Evolutionary conservation across 2,888 invertebrate species (phyloP).

Genomic region (Lymantria monacha): DNA sequence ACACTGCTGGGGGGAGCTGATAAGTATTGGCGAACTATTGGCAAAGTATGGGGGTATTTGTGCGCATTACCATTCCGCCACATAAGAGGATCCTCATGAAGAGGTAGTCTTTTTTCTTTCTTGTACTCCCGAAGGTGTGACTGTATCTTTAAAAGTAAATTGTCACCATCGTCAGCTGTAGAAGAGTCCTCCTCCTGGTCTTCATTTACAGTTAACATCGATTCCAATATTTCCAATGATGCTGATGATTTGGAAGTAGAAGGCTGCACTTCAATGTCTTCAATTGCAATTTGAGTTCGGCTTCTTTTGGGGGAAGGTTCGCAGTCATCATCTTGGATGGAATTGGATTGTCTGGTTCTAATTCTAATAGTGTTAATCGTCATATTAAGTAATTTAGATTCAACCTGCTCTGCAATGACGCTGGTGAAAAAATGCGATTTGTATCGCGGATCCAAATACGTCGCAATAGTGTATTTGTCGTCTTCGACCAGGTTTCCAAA

Average conservation of each 20-base stretch:
- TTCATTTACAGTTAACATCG: constrained; percentile 21
- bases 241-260: constrained; percentile 19
- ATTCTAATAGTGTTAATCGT: constrained; percentile 18
- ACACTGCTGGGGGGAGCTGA: too few relatives aligned
- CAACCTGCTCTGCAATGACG: constrained; percentile 21
- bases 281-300: constrained; percentile 21
- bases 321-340: constrained; percentile 15
- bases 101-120: constrained; percentile 19
- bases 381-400: constrained; percentile 23
- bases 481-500: constrained; percentile 21
- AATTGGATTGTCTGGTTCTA: constrained; percentile 18
- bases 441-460: constrained; percentile 24
- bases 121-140: constrained; percentile 20
- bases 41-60: constrained; percentile 2
- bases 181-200: constrained; percentile 20
- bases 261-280: constrained; percentile 16
- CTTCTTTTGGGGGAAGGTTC: constrained; percentile 19
- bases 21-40: too few relatives aligned
- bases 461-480: constrained; percentile 19
- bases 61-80: constrained; percentile 21
- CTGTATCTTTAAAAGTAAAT: constrained; percentile 10
- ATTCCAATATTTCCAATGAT: constrained; percentile 21
- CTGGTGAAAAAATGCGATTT: constrained; percentile 20
- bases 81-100: constrained; percentile 9
- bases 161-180: constrained; percentile 18